Conservation (phyloP, 2,797 vertebrate genomes). For the Protosalanx chinensis region DNA sequence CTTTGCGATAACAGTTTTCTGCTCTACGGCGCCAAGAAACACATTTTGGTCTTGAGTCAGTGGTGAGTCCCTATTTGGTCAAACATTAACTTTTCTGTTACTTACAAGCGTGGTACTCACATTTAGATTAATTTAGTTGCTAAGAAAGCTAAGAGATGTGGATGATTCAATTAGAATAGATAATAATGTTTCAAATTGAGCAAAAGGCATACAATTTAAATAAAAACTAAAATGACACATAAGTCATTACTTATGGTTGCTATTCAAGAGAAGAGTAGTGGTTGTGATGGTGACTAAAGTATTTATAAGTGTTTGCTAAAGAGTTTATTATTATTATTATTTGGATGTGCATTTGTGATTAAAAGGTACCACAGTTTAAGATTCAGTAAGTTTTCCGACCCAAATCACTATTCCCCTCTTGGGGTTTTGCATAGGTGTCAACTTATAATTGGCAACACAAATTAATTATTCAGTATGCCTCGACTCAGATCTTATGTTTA, state of each 20-base stretch:
- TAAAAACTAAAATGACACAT: background rate
- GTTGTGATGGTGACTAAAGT: too few relatives aligned
- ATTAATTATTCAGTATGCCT: constrained; percentile 54
- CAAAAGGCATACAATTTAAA: too few relatives aligned
- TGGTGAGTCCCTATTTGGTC: constrained; percentile 60
- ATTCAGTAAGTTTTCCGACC: too few relatives aligned
- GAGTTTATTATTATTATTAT: too few relatives aligned
- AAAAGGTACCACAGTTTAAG: background rate
- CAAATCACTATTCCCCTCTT: constrained; percentile 34
- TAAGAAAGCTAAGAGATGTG: constrained; percentile 18
- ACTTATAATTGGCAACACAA: constrained; percentile 38
- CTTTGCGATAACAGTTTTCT: constrained; percentile 39
- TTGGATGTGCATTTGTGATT: too few relatives aligned
- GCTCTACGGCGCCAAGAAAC: constrained; percentile 45
- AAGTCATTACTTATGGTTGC: too few relatives aligned
- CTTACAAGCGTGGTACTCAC: constrained; percentile 36
- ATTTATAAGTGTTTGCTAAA: too few relatives aligned
- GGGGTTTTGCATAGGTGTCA: constrained; percentile 21
- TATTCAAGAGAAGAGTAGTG: background rate
- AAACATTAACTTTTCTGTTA: constrained; percentile 48
- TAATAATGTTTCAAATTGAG: too few relatives aligned
- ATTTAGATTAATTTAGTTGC: constrained; percentile 19
- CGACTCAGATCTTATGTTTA: constrained; percentile 21
- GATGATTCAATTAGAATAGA: background rate
- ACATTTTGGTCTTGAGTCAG: constrained; percentile 42